A percentile compares a stretch with the other conserved stretches of the same genome.
Evolutionary conservation across 2,113 vertebrate species (phyloP).

Genomic region (Ophiodon elongatus): DNA sequence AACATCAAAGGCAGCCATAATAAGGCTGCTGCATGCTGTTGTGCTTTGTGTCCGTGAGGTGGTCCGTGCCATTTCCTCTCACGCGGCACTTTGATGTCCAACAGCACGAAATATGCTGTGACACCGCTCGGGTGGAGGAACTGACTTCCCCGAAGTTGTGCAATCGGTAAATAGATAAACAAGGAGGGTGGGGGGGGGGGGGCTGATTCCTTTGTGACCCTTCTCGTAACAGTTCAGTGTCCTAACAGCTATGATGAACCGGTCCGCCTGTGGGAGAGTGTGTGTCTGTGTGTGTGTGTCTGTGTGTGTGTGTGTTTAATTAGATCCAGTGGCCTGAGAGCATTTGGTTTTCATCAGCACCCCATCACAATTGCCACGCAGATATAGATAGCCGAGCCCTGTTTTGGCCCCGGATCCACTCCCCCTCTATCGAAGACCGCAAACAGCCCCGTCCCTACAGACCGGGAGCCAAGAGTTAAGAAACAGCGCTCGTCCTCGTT

Average conservation of each 20-base stretch:
- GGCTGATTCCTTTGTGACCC: slow-evolving; percentile 72
- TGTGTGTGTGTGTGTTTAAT: slow-evolving; percentile 74
- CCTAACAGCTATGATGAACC: slow-evolving; percentile 65
- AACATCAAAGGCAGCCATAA: slow-evolving; percentile 80
- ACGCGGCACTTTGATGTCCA: slow-evolving; percentile 79
- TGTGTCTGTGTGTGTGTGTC: slow-evolving; percentile 44
- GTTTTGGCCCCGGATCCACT: slow-evolving; percentile 53
- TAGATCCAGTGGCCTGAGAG: slow-evolving; percentile 76
- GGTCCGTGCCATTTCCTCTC: slow-evolving; percentile 79
- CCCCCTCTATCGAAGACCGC: slow-evolving; percentile 64
- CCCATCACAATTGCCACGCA: slow-evolving; percentile 68
- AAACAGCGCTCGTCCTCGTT: slow-evolving; percentile 61
- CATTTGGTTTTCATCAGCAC: slow-evolving; percentile 85
- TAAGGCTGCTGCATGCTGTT: slow-evolving; percentile 72
- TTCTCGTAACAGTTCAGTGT: slow-evolving; percentile 78
- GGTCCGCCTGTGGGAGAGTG: neutral
- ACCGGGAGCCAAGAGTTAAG: slow-evolving; percentile 75
- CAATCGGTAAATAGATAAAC: slow-evolving; percentile 83
- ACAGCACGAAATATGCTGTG: slow-evolving; percentile 75
- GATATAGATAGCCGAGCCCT: slow-evolving; percentile 60
- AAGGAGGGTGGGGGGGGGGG: slow-evolving; percentile 40
- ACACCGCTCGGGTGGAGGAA: slow-evolving; percentile 67
- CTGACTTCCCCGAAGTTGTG: slow-evolving; percentile 81
- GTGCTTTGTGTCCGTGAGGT: slow-evolving; percentile 78
- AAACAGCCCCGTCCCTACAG: slow-evolving; percentile 68